phyloP scores from a whole-genome alignment of 2,113 vertebrate genomes.

The Microcebus jonahi region DNA sequence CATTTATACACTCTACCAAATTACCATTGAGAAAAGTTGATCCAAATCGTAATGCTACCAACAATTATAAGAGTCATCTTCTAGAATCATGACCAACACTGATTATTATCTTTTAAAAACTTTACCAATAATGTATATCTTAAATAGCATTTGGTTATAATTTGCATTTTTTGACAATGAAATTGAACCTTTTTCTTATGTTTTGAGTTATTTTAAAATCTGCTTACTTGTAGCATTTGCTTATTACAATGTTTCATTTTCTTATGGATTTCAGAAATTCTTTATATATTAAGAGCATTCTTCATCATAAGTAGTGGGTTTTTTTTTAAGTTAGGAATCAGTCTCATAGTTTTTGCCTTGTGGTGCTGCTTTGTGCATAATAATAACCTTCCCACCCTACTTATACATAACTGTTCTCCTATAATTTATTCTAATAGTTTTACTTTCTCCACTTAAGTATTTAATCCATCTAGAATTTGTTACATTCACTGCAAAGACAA shows the following conservation, averaged over 20 bases:
- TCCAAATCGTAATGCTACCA: not conserved
- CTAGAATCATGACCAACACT: not conserved
- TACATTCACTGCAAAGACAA: not conserved
- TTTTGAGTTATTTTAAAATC: conserved; percentile 26
- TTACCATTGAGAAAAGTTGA: not conserved
- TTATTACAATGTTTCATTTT: not conserved
- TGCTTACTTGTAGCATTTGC: not conserved
- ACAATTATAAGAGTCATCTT: not conserved
- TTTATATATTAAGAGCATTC: not conserved
- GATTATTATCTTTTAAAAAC: not conserved
- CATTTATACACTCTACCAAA: not conserved
- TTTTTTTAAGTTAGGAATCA: not conserved
- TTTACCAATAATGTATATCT: not conserved
- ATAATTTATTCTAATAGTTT: not conserved
- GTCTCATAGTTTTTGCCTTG: not conserved
- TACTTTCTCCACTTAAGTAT: not conserved
- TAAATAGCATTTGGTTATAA: not conserved
- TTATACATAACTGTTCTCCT: not conserved
- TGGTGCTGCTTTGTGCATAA: not conserved
- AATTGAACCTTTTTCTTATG: not conserved
- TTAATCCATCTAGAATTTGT: not conserved
- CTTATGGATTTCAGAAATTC: not conserved
- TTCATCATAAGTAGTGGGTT: not conserved
- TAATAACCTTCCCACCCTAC: conserved; percentile 1
- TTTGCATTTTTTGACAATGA: not conserved